Evolutionary conservation across 2,797 vertebrate genomes (phyloP), one percentile per base, ranked within the genome.

Genomic region (Sardinella longiceps): DNA sequence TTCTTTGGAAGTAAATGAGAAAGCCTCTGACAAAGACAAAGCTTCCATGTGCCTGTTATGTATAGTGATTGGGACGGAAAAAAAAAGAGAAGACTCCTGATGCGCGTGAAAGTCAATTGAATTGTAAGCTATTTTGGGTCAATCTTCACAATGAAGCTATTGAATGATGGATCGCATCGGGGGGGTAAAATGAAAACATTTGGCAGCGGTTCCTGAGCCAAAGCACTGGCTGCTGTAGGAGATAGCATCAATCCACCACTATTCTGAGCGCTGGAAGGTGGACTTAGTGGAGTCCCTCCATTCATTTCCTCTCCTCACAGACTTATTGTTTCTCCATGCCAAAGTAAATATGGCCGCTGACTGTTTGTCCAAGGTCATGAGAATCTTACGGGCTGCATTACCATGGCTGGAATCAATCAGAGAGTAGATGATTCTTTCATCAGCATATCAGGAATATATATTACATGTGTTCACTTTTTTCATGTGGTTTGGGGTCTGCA

Each of bases 251-350:
- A 63, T 84, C 87, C 30, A 87, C 81, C 84, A 83, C 56, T 81
- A 63, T 43, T 45, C 84, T 87, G 83, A 53, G 86, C 87, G 90
- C 90, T 89, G 89, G 90, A 89, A 70, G 48, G 33, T 39, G 80
- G 80, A 85, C 83, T 74, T 83, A 92, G 85, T 33, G 30, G 30
- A 25, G 53, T 90, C 88, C 90, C 90, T 77, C 28, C 84, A 91
- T 92, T 92, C 82, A 93, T 93, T 94, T 93, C 91, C 93, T 91
- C 80, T 89, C 80, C 70, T 80, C 80, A 82, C 70, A 81, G 43
- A 84, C 43, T 81, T 60, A 81, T 81, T 66, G 58, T 70, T 89
- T 87, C 85, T 82, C 74, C 82, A 84, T 56, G 88, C 90, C 90
- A 93, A 93, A 88, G 84, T 91, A 91, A 93, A 93, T 89, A 89